Evolutionary conservation across 2,113 vertebrate species (phyloP), one percentile per base, ranked within the genome.

Genomic region (Dipodomys ordii): DNA sequence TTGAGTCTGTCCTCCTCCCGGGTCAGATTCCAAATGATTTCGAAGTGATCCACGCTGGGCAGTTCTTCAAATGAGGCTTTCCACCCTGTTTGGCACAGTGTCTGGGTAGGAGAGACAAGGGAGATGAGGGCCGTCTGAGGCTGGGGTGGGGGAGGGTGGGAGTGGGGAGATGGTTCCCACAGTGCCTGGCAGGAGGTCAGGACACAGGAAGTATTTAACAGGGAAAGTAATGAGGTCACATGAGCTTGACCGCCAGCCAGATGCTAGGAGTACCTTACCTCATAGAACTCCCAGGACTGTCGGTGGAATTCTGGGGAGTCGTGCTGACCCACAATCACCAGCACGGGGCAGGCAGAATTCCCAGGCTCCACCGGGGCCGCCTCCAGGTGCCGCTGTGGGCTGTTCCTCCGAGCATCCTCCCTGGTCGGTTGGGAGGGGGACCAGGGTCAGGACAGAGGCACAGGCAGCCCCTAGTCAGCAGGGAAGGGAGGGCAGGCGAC

Each of bases 261-360:
- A 49, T 87, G 35, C 35, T 3, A 35, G 35, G 35, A 35, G 35
- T 35, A 35, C 35, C 35, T 35, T 35, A 99, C 99, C 98, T 99
- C 98, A 87, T 97, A 97, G 64, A 99, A 99, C 64, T 99, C 98
- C 90, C 97, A 96, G 0, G 99, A 99, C 88, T 99, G 99, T 35
- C 98, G 98, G 53, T 96, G 98, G 81, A 99, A 99, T 94, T 99
- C 99, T 0, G 99, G 98, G 23, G 99, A 99, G 96, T 99, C 99
- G 0, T 99, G 97, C 86, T 99, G 98, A 25, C 99, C 99, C 81
- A 99, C 95, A 0, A 98, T 97, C 39, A 99, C 94, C 0, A 99
- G 95, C 23, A 99, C 96, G n/a, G 95, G 94, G 10, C 98, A 99
- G 83, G 93, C 30, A 2, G 67, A 73, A 5, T 91, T 92, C 0